These are phyloP conservation scores for Resseliella maxima DNA, from an alignment of 2,888 invertebrate species.

Conservation along the genomic window DNA sequence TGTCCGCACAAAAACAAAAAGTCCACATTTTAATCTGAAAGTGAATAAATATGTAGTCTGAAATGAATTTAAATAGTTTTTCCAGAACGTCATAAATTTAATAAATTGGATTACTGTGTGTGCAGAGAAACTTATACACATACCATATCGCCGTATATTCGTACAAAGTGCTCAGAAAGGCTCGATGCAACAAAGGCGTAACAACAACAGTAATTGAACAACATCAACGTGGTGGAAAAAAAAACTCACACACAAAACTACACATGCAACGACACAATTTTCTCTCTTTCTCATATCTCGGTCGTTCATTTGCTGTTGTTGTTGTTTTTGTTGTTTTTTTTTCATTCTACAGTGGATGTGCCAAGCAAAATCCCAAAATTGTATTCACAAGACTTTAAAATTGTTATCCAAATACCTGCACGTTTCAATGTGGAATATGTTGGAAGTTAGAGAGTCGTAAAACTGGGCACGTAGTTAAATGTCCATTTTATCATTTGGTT, in stretches of 20 bases:
- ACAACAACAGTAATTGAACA: neutral
- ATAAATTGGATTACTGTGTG: slow-evolving; percentile 46
- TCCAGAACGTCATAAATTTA: slow-evolving; percentile 44
- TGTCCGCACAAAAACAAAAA: neutral
- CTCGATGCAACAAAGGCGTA: neutral
- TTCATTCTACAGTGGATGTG: neutral
- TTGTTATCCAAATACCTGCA: slow-evolving; percentile 45
- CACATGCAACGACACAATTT: no score
- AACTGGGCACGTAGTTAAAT: slow-evolving; percentile 46
- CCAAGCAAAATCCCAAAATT: slow-evolving; percentile 14
- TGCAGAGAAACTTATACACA: slow-evolving; percentile 24
- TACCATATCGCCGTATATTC: neutral
- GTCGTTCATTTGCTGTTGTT: no score
- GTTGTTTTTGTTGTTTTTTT: neutral
- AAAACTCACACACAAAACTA: neutral
- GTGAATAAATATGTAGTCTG: slow-evolving; percentile 44
- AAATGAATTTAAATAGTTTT: slow-evolving; percentile 44
- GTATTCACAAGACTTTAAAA: slow-evolving; percentile 53
- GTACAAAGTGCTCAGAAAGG: neutral
- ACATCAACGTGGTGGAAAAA: no score
- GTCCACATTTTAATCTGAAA: slow-evolving; percentile 52
- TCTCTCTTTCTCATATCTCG: no score
- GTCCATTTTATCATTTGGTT: slow-evolving; percentile 44
- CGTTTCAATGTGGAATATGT: slow-evolving; percentile 44
- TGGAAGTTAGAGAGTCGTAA: slow-evolving; percentile 35